Conservation (phyloP, 2,888 invertebrate species). For the Mythimna vitellina region DNA sequence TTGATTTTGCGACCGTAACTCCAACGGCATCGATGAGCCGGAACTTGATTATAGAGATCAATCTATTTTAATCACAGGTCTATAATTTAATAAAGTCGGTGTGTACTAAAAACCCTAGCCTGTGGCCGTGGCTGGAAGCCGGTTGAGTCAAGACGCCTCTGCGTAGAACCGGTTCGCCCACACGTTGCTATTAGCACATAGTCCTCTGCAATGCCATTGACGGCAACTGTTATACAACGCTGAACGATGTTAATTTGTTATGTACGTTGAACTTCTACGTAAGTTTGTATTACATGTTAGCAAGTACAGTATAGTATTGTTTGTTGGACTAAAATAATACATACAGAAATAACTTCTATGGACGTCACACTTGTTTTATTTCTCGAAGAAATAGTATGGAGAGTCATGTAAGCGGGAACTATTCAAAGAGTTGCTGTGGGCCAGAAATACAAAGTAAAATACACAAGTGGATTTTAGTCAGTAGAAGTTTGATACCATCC, state of each 20-base stretch:
- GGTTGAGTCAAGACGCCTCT: constrained; percentile 41
- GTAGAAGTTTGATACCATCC: too few relatives aligned
- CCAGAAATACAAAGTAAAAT: too few relatives aligned
- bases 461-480: too few relatives aligned
- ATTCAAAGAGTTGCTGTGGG: too few relatives aligned
- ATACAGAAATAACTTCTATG: constrained; percentile 45
- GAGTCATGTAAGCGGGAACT: too few relatives aligned
- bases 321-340: constrained; percentile 43
- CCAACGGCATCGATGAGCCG: not conserved
- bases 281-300: constrained; percentile 43
- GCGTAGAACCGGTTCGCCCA: constrained; percentile 57
- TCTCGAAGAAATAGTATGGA: constrained; percentile 3
- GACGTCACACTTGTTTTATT: constrained; percentile 35
- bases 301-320: constrained; percentile 38
- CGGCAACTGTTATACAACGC: constrained; percentile 43
- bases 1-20: not conserved
- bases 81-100: constrained; percentile 7
- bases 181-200: constrained; percentile 58
- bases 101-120: constrained; percentile 31
- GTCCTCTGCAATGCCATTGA: constrained; percentile 53
- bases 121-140: constrained; percentile 45
- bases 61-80: constrained; percentile 10
- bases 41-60: constrained; percentile 6
- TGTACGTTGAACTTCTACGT: constrained; percentile 48
- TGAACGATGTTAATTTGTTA: constrained; percentile 44